A percentile compares a stretch with the other conserved stretches of the same genome.
Evolutionary conservation across 2,888 invertebrate species (phyloP).

Genomic region (Chloroclysta siterata): DNA sequence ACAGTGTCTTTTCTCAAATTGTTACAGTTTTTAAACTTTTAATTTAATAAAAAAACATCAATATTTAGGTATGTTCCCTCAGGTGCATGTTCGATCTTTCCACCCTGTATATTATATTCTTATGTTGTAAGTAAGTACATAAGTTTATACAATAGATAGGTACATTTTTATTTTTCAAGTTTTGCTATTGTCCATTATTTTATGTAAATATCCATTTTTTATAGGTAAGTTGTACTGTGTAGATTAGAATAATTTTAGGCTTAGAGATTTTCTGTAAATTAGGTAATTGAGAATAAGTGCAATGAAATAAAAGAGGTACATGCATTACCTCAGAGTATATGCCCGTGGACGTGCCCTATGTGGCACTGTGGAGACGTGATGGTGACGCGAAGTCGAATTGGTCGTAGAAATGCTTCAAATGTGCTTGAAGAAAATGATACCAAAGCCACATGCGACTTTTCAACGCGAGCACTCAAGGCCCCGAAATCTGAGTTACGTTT

Average conservation of each 20-base stretch:
- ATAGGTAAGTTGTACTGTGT: neutral
- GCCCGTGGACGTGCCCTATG: too few relatives aligned
- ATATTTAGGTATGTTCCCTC: neutral
- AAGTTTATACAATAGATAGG: too few relatives aligned
- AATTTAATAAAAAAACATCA: too few relatives aligned
- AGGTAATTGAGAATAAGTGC: constrained; percentile 5
- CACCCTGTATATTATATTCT: neutral
- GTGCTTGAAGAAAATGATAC: too few relatives aligned
- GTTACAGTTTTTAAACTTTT: too few relatives aligned
- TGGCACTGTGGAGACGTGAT: too few relatives aligned
- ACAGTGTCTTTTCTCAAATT: too few relatives aligned
- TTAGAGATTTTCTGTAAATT: constrained; percentile 21
- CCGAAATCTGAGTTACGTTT: too few relatives aligned
- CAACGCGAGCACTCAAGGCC: too few relatives aligned
- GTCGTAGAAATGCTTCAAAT: too few relatives aligned
- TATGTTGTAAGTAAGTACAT: neutral
- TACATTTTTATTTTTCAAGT: neutral
- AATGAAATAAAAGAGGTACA: neutral
- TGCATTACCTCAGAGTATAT: neutral
- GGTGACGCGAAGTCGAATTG: too few relatives aligned
- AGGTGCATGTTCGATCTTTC: neutral
- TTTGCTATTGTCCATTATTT: neutral
- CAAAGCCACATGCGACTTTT: too few relatives aligned
- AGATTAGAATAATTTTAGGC: neutral
- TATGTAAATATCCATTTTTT: constrained; percentile 1